Evolutionary conservation across 2,888 invertebrate species (phyloP).

Genomic region (Griposia aprilina): DNA sequence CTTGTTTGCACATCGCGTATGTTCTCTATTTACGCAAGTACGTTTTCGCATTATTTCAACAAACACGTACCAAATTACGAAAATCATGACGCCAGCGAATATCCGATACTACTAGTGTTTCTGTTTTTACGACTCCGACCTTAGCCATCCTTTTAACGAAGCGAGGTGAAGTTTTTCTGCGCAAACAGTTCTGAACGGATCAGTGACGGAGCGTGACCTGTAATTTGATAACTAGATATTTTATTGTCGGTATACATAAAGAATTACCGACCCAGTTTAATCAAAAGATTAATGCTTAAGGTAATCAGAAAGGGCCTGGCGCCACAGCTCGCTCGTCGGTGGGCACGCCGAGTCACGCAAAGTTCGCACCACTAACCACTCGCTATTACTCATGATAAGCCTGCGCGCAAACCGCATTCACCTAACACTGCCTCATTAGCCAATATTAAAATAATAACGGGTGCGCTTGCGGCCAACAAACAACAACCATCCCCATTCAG

Average conservation of each 20-base stretch:
- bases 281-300: constrained; percentile 83
- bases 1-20: constrained; percentile 85
- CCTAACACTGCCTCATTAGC: constrained; percentile 81
- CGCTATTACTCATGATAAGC: constrained; percentile 81
- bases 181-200: constrained; percentile 29
- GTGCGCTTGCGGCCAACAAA: constrained; percentile 72
- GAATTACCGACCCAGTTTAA: constrained; percentile 75
- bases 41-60: constrained; percentile 82
- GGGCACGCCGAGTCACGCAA: constrained; percentile 78
- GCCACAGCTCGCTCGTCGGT: constrained; percentile 69
- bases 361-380: constrained; percentile 78
- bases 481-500: constrained; percentile 70
- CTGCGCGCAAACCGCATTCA: constrained; percentile 80
- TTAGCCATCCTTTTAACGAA: constrained; percentile 57
- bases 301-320: constrained; percentile 81
- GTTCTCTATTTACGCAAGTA: constrained; percentile 87
- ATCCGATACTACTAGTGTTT: constrained; percentile 62
- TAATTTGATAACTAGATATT: constrained; percentile 69
- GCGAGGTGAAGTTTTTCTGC: constrained; percentile 44
- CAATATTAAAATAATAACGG: constrained; percentile 84
- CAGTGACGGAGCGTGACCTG: constrained; percentile 21
- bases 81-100: constrained; percentile 73
- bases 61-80: constrained; percentile 79
- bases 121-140: constrained; percentile 58
- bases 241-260: constrained; percentile 77